phyloP scores from a whole-genome alignment of 1,140 invertebrate genomes.

The Diachasmimorpha longicaudata region DNA sequence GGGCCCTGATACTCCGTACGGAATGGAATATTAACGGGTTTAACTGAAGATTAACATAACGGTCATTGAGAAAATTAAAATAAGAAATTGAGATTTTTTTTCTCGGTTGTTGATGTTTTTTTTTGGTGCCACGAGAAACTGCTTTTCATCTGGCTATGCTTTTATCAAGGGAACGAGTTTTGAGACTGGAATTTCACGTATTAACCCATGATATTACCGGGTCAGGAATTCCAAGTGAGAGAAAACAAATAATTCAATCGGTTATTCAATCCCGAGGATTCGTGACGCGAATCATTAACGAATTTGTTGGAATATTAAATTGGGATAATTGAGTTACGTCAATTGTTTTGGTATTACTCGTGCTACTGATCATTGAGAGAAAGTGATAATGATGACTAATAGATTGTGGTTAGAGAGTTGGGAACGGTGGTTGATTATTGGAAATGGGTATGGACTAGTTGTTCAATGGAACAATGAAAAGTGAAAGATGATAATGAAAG shows the following conservation, averaged over 20 bases:
- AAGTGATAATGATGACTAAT: background rate
- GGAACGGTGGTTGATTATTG: background rate
- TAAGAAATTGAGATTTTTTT: slow-evolving; percentile 21
- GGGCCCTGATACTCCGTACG: background rate
- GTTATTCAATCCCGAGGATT: background rate
- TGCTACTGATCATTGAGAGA: background rate
- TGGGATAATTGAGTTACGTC: background rate
- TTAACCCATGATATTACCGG: background rate
- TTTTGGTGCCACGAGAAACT: background rate
- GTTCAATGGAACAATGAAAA: background rate
- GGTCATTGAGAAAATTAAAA: slow-evolving; percentile 44
- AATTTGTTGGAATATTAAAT: background rate
- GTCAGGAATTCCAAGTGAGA: background rate
- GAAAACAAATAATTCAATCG: background rate
- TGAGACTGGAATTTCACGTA: background rate
- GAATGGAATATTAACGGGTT: slow-evolving; percentile 41
- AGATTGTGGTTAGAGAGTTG: background rate
- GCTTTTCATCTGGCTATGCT: background rate
- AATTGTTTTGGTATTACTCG: background rate
- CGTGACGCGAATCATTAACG: background rate
- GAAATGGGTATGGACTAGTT: background rate
- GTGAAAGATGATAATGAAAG: background rate
- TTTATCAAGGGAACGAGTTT: background rate
- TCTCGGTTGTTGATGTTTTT: background rate
- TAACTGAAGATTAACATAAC: slow-evolving; percentile 43